Percentiles rank a stretch among this genome's conserved stretches.
These are phyloP conservation scores for Poecilus cupreus DNA, from an alignment of 2,888 invertebrate genomes.

Conservation along the genomic window DNA sequence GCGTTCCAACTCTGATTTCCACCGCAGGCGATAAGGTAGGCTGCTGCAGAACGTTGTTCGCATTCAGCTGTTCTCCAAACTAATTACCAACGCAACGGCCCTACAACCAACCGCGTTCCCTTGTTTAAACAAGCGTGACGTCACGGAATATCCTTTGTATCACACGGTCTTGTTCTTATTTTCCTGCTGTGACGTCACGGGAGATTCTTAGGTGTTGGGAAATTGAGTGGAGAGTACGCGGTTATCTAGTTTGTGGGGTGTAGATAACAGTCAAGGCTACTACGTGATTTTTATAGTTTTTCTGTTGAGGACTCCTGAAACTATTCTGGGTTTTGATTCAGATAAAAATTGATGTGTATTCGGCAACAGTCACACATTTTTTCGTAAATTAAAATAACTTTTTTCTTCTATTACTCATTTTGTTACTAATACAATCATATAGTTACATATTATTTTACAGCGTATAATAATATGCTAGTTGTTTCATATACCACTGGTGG, in stretches of 20 bases:
- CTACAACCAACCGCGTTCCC: background rate
- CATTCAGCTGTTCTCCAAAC: background rate
- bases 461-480: too few relatives aligned
- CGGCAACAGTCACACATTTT: too few relatives aligned
- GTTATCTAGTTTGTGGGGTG: background rate
- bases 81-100: constrained; percentile 3
- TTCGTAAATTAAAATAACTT: too few relatives aligned
- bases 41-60: background rate
- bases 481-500: too few relatives aligned
- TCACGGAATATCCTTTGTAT: constrained; percentile 17
- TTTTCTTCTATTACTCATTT: too few relatives aligned
- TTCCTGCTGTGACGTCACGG: background rate
- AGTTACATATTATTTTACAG: too few relatives aligned
- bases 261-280: background rate
- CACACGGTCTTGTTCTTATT: background rate
- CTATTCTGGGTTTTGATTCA: too few relatives aligned
- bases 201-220: background rate
- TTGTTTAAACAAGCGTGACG: constrained; percentile 33
- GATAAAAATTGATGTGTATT: too few relatives aligned
- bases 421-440: too few relatives aligned
- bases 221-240: background rate
- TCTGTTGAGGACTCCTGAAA: background rate
- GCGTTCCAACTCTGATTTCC: background rate
- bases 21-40: constrained; percentile 12
- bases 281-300: background rate